Percentiles rank a stretch among this genome's conserved stretches.
These are phyloP conservation scores for Sitta carolinensis DNA, from an alignment of 2,797 vertebrate species.

Conservation along the genomic window DNA sequence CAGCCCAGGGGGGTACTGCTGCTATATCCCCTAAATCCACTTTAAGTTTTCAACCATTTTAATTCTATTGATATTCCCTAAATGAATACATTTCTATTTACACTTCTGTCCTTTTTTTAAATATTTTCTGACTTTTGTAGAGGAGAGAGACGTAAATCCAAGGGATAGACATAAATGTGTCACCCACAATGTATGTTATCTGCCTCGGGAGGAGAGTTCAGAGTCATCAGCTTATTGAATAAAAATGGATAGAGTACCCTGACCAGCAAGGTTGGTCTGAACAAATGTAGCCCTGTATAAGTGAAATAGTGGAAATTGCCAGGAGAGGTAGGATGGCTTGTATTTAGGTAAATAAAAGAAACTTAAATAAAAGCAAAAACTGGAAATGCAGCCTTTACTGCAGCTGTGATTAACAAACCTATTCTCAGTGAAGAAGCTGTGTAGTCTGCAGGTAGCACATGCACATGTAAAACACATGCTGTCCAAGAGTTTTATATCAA, in stretches of 20 bases:
- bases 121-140: neutral
- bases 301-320: neutral
- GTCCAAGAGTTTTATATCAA: neutral
- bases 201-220: neutral
- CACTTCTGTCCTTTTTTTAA: neutral
- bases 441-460: neutral
- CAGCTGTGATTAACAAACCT: neutral
- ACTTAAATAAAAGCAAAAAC: neutral
- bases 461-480: fast-evolving
- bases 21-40: neutral
- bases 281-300: neutral
- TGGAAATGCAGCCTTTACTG: neutral
- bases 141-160: neutral
- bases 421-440: neutral
- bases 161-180: fast-evolving
- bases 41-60: neutral
- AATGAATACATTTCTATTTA: neutral
- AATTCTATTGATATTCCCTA: neutral
- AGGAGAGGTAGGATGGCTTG: neutral
- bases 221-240: neutral
- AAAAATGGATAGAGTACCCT: neutral
- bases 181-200: neutral
- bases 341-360: neutral
- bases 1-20: neutral
- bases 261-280: neutral